These are phyloP conservation scores for Hoplostethus atlanticus DNA, from an alignment of 2,797 vertebrate genomes.

Conservation along the genomic window DNA sequence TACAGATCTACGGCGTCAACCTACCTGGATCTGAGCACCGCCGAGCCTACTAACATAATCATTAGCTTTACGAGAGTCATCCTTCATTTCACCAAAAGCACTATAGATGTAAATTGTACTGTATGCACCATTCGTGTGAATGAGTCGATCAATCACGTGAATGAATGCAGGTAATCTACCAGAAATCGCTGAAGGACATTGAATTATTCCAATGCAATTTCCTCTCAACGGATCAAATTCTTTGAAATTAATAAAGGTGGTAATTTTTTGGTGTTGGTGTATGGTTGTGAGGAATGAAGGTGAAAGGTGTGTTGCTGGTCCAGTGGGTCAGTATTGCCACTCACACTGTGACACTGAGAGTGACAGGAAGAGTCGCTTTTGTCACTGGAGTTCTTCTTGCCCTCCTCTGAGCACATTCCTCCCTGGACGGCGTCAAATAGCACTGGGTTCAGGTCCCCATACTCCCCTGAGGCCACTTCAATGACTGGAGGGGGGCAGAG, in stretches of 20 bases:
- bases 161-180: conserved; percentile 5
- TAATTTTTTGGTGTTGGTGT: not conserved
- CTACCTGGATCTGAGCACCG: not conserved
- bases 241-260: not conserved
- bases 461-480: conserved; percentile 97
- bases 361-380: conserved; percentile 88
- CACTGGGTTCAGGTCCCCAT: conserved; percentile 96
- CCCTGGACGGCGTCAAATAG: conserved; percentile 97
- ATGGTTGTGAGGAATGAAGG: no score
- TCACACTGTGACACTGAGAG: conserved; percentile 84
- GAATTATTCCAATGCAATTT: conserved; percentile 5
- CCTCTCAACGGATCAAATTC: not conserved
- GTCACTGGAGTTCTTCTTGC: conserved; percentile 92
- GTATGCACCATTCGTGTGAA: not conserved
- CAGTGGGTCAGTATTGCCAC: conserved; percentile 28
- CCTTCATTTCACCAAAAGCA: not conserved
- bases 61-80: not conserved
- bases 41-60: not conserved
- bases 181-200: not conserved
- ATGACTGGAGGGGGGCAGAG: conserved; percentile 87
- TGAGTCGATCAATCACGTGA: not conserved
- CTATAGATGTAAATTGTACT: not conserved
- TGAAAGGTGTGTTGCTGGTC: no score
- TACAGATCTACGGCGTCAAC: no score
- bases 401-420: conserved; percentile 91